Base-by-base conservation (phyloP, 2,888 invertebrate genomes). In the Entomobrya proxima region DNA sequence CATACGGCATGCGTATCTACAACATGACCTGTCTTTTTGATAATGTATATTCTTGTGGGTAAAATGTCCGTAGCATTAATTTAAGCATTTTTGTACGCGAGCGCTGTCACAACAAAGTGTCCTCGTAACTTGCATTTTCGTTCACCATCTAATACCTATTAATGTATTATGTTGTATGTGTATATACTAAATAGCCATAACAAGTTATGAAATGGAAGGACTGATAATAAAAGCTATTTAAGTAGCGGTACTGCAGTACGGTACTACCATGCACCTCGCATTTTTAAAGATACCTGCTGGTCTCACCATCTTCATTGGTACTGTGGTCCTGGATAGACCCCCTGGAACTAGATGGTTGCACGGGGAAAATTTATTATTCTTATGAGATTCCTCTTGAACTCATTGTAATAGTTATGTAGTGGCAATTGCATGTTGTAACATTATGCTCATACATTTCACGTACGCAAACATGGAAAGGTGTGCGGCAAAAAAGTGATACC, bases 361-460 rank as follows among this genome's bases (percentile, higher is more conserved):
- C 79, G 52, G 67, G 78, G 67, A 52, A 79, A 69, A 79, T 79
- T 79, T 79, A 79, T 79, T 79, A 79, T 79, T 67, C 67, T 69
- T 52, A 37, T 24, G 50, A 69, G 67, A 13, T 52, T 69, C 69
- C 37, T 27, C 35, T 55, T 37, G 79, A 21, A 40, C 18, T 50
- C 21, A 37, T n/a, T 13, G 47, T 72, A 47, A 72, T 72, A 52
- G 50, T 74, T 52, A n/a, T n/a, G 72, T 11, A 69, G 13, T 3
- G 21, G 52, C 9, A 52, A 18, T 69, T 69, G 44, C 44, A 27
- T 37, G 64, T 67, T 67, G 44, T 44, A 32, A 44, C 6, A 27
- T 69, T 69, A 44, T 69, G 40, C 27, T 15, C 0, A 15, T 64
- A 27, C 69, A 69, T 7, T 15, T n/a, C 18, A 27, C 21, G 21